A percentile compares a stretch with the other conserved stretches of the same genome.
These are phyloP conservation scores for Rafetus swinhoei DNA, from an alignment of 2,113 vertebrate genomes.

Conservation along the genomic window DNA sequence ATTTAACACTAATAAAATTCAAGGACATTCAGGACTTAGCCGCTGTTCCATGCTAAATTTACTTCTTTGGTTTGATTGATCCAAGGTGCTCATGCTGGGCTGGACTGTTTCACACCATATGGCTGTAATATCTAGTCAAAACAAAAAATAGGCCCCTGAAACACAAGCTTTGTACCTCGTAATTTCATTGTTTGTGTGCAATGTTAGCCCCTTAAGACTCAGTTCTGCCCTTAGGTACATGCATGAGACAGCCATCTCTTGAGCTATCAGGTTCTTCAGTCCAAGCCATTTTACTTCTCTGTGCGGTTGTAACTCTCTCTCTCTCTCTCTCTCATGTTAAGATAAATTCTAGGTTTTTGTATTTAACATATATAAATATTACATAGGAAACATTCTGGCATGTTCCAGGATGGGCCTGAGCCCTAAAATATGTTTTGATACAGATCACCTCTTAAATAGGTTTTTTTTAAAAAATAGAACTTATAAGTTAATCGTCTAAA, in stretches of 20 bases:
- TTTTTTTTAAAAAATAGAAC: constrained; percentile 21
- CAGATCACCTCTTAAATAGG: constrained; percentile 7
- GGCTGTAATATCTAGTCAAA: constrained; percentile 52
- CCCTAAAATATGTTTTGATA: constrained; percentile 11
- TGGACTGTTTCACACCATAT: constrained; percentile 51
- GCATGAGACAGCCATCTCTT: constrained; percentile 32
- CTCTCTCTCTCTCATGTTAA: too few species aligned
- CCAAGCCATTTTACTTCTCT: too few species aligned
- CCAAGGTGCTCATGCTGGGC: background rate
- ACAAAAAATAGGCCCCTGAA: constrained; percentile 50
- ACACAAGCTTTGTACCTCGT: constrained; percentile 42
- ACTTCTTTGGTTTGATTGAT: constrained; percentile 20
- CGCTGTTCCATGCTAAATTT: constrained; percentile 20
- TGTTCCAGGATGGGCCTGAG: constrained; percentile 38
- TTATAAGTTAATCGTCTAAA: background rate
- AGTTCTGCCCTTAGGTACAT: constrained; percentile 36
- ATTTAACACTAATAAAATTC: constrained; percentile 16
- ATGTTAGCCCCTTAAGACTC: constrained; percentile 46
- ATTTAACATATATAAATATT: background rate
- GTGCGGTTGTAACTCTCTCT: too few species aligned
- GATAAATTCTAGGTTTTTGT: too few species aligned
- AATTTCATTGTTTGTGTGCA: constrained; percentile 56
- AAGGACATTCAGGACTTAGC: background rate
- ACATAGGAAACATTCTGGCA: background rate
- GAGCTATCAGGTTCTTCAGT: too few species aligned